phyloP scores from a whole-genome alignment of 2,113 vertebrate species.

The Lophochroa leadbeateri region DNA sequence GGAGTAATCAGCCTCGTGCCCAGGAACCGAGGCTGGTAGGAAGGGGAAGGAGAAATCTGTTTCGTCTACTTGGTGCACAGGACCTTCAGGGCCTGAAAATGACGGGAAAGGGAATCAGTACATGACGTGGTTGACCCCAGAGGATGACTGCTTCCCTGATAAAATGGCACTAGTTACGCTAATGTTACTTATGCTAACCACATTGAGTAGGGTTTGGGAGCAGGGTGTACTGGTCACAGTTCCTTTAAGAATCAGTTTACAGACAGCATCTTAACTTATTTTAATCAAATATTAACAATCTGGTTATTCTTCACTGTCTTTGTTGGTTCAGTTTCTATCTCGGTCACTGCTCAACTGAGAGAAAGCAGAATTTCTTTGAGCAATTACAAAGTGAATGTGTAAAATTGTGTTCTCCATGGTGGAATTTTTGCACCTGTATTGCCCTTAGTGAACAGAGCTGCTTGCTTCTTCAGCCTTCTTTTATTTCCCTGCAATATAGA shows the following conservation, averaged over 20 bases:
- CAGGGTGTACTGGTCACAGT: not conserved
- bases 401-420: not conserved
- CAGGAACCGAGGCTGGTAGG: fast-evolving
- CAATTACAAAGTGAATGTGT: not conserved
- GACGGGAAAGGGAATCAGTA: not conserved
- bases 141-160: not conserved
- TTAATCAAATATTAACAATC: not conserved
- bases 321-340: not conserved
- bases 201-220: not conserved
- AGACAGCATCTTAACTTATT: not conserved
- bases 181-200: not conserved
- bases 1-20: fast-evolving
- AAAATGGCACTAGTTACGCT: fast-evolving
- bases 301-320: not conserved
- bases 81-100: not conserved
- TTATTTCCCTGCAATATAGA: not conserved
- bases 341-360: not conserved
- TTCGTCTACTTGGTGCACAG: not conserved
- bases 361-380: not conserved
- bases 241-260: not conserved
- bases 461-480: not conserved
- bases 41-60: not conserved
- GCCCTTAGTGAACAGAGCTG: not conserved
- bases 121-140: fast-evolving
- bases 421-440: not conserved